These are phyloP conservation scores for Lucinisca nassula DNA, from an alignment of 2,888 invertebrate species.

Conservation along the genomic window DNA sequence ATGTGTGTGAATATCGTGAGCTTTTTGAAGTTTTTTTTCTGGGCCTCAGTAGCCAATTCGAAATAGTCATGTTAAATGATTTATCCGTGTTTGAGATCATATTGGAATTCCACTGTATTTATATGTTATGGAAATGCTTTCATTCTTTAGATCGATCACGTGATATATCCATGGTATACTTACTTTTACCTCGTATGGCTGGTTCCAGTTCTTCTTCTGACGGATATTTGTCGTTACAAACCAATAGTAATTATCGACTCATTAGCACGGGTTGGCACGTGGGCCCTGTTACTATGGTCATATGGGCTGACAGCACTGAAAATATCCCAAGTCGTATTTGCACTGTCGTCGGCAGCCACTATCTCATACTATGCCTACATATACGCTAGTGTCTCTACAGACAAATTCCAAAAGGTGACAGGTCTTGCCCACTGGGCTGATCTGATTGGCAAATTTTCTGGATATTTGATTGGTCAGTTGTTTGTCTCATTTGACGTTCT, in stretches of 20 bases:
- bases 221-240: constrained; percentile 94
- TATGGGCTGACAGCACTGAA: constrained; percentile 92
- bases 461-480: constrained; percentile 93
- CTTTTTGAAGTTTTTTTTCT: no score
- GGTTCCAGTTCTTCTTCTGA: constrained; percentile 94
- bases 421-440: constrained; percentile 95
- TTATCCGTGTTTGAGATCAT: no score
- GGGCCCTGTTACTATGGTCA: constrained; percentile 93
- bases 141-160: constrained; percentile 78
- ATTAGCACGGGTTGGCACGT: constrained; percentile 90
- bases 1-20: no score
- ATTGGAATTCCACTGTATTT: no score
- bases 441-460: constrained; percentile 93
- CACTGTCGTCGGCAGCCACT: constrained; percentile 95
- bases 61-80: no score
- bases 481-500: constrained; percentile 91
- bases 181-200: constrained; percentile 93
- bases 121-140: no score
- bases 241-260: constrained; percentile 94
- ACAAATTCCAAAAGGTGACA: constrained; percentile 94
- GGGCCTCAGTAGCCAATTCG: no score
- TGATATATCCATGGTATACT: constrained; percentile 95
- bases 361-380: constrained; percentile 98
- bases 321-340: constrained; percentile 93
- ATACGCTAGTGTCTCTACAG: constrained; percentile 95